A percentile compares a stretch with the other conserved stretches of the same genome.
phyloP scores from a whole-genome alignment of 2,888 invertebrate genomes.

The Nephrotoma flavescens region DNA sequence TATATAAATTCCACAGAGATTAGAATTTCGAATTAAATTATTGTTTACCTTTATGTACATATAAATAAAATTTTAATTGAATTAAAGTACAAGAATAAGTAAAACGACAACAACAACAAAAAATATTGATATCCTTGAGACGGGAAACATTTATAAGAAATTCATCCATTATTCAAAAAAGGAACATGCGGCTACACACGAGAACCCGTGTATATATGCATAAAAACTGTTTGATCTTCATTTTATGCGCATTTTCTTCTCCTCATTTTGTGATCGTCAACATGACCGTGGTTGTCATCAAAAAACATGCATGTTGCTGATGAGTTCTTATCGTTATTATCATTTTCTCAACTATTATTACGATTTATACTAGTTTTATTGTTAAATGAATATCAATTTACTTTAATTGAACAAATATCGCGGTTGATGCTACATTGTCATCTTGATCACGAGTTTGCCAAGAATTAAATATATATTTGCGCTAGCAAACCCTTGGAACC shows the following conservation, averaged over 20 bases:
- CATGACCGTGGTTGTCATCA: not conserved
- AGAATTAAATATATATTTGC: too few species aligned
- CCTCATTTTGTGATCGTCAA: not conserved
- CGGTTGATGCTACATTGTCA: not conserved
- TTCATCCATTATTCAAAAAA: not conserved
- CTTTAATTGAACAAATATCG: not conserved
- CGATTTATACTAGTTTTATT: not conserved
- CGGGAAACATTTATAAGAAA: not conserved
- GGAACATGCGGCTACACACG: not conserved
- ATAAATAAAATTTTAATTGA: not conserved
- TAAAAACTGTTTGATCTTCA: not conserved
- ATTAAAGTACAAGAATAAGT: not conserved
- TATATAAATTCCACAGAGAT: not conserved
- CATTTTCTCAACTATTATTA: not conserved
- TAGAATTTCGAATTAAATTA: not conserved
- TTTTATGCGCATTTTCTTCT: not conserved
- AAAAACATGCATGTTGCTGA: not conserved
- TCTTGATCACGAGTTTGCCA: not conserved
- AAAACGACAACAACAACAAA: not conserved
- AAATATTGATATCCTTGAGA: not conserved
- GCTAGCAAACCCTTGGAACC: too few species aligned
- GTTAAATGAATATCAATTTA: not conserved
- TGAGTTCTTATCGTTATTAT: not conserved
- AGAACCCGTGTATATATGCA: not conserved
- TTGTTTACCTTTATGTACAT: not conserved